Base-by-base conservation (phyloP, 2,113 vertebrate genomes). In the Semnornis frantzii region DNA sequence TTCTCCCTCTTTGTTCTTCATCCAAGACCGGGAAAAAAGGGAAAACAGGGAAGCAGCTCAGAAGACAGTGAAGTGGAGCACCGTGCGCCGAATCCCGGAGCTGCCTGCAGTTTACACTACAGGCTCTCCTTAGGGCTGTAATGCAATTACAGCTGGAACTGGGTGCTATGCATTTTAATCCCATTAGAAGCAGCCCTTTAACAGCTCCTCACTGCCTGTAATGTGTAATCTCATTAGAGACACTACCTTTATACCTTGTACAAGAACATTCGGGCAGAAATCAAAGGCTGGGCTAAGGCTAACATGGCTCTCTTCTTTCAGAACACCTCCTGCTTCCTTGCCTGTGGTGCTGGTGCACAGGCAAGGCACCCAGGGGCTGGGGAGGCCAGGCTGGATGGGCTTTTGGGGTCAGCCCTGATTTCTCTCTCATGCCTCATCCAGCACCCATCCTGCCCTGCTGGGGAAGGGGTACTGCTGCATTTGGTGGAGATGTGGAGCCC, bases 221-320 rank as follows among this genome's bases (percentile, higher is more conserved):
- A 94, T 96, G 80, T 95, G 96, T 97, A 97, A 97, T 97, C 97
- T 96, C 93, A 97, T 97, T 97, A 97, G 72, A 89, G 89, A 86
- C 76, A 80, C 89, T 96, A 90, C 92, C 74, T 95, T 95, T 94
- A 91, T 95, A 92, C 91, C 70, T 91, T 7, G 23, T 92, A 84
- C 50, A 57, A 94, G 93, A 91, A 91, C 82, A 78, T 94, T 85
- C 94, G 93, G 91, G 85, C 24, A 92, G 85, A 90, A 95, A 92
- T 91, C 93, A 94, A 95, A 95, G 90, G 76, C 88, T 90, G 73
- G 89, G 34, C 33, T 77, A 85, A 80, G 30, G 63, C 42, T 93
- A 65, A 91, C n/a, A 25, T 6, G 19, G 23, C 62, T 93, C 89
- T 92, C 57, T 90, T 83, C 39, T 74, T 92, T 92, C 81, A 75